Conservation (phyloP, 2,113 vertebrate species). For the Peromyscus polionotus region DNA sequence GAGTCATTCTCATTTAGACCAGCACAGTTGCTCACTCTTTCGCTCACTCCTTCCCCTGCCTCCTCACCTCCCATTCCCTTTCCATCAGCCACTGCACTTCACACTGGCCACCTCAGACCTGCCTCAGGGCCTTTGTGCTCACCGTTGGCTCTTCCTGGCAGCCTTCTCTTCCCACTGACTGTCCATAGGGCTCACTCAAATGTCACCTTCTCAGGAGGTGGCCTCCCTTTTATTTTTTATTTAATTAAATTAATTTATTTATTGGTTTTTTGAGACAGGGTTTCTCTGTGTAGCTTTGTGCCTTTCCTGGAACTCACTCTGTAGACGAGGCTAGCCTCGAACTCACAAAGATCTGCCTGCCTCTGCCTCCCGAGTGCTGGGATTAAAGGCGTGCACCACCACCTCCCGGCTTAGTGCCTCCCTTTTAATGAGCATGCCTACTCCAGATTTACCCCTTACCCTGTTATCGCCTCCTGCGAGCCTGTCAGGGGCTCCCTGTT, state of each 20-base stretch:
- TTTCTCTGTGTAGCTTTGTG: no score
- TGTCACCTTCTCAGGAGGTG: not conserved
- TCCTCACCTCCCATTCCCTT: not conserved
- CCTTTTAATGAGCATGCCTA: not conserved
- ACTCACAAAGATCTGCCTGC: no score
- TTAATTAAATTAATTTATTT: no score
- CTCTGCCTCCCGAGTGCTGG: no score
- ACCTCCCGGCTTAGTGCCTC: no score
- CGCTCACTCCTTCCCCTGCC: not conserved
- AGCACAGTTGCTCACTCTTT: not conserved
- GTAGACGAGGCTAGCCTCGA: no score
- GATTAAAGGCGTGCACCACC: no score
- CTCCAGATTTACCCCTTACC: no score
- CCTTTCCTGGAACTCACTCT: no score
- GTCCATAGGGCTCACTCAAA: not conserved
- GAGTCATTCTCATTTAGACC: not conserved
- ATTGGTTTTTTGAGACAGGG: no score
- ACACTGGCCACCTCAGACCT: fast-evolving
- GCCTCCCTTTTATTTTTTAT: no score
- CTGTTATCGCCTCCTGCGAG: no score
- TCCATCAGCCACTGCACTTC: not conserved
- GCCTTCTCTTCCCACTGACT: not conserved
- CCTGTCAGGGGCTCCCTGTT: not conserved
- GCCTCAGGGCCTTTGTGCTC: not conserved
- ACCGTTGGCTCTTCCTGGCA: not conserved